phyloP scores from a whole-genome alignment of 1,140 invertebrate species.

The Reticulitermes speratus region DNA sequence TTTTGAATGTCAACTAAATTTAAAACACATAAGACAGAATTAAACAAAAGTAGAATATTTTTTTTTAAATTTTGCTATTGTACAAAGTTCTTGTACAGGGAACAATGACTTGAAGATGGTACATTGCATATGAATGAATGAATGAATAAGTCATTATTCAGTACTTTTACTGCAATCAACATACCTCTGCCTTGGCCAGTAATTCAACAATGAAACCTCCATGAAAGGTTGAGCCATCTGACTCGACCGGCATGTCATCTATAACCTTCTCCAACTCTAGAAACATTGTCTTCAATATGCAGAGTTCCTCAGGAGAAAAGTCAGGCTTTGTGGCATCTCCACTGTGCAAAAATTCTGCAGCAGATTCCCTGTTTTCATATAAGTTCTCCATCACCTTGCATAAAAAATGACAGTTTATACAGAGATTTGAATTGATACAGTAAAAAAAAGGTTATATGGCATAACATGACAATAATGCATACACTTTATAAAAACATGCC shows the following conservation, averaged over 20 bases:
- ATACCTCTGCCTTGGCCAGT: slow-evolving; percentile 63
- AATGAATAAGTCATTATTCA: too few relatives aligned
- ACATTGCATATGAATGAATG: too few relatives aligned
- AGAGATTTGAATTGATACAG: too few relatives aligned
- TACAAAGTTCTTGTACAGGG: too few relatives aligned
- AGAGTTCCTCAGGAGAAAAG: slow-evolving; percentile 77
- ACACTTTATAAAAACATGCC: neutral
- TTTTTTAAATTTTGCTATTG: too few relatives aligned
- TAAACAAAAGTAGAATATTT: too few relatives aligned
- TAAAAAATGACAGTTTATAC: slow-evolving; percentile 19
- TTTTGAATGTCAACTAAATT: too few relatives aligned
- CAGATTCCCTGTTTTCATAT: slow-evolving; percentile 41
- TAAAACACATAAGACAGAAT: too few relatives aligned
- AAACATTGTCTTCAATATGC: slow-evolving; percentile 74
- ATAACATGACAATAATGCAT: neutral
- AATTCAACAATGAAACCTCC: slow-evolving; percentile 77
- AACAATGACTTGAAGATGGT: too few relatives aligned
- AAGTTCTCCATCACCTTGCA: slow-evolving; percentile 41
- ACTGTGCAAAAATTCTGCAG: slow-evolving; percentile 23
- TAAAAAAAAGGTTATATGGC: neutral
- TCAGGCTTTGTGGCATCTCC: slow-evolving; percentile 57
- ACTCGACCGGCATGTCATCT: slow-evolving; percentile 65
- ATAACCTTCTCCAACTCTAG: slow-evolving; percentile 76
- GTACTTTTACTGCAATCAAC: too few relatives aligned
- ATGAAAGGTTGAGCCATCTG: slow-evolving; percentile 67